Evolutionary conservation across 2,888 invertebrate genomes (phyloP), one percentile per base, ranked within the genome.

Genomic region (Cacoxenus indagator): DNA sequence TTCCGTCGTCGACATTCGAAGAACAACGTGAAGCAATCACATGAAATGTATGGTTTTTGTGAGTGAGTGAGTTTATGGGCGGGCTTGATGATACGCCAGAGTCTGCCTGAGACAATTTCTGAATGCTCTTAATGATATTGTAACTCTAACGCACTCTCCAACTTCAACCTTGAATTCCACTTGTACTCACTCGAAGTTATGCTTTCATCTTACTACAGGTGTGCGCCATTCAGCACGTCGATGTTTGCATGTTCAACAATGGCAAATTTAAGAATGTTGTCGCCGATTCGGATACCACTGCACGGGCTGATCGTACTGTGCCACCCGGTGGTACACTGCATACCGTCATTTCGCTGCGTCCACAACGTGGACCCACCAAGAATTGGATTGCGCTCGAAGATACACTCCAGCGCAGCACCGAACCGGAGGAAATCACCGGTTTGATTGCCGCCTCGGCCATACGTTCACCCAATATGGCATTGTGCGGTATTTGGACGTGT

Each of bases 261-360:
- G 96, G 96, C 0, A 96, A 96, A 88, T 96, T 96, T 89, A 96
- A 96, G 89, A 96, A 96, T 87, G 93, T 95, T n/a, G 96, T 96
- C 1, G 96, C 95, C 1, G 91, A 92, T 71, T 89, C 91, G 84
- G 81, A 90, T 87, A 70, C 91, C 90, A 71, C 90, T 5, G 77
- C 82, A 22, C 84, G 85, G 1, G 29, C 72, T 0, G 87, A 85
- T 45, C 84, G 86, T 29, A 81, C 79, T 0, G 90, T 95, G 5
- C 87, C 90, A 45, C 92, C 94, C 0, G 92, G 93, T 0, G 90
- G 91, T 24, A 90, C 90, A 0, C 88, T 93, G 54, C 91, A 91
- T 22, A 91, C 92, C 73, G 91, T 90, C 4, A 94, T 93, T 85
- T 90, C 90, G 0, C 88, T 96, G 17, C 91, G 91, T 17, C 95